These are phyloP conservation scores for Athene noctua DNA, from an alignment of 2,113 vertebrate species.

Conservation along the genomic window DNA sequence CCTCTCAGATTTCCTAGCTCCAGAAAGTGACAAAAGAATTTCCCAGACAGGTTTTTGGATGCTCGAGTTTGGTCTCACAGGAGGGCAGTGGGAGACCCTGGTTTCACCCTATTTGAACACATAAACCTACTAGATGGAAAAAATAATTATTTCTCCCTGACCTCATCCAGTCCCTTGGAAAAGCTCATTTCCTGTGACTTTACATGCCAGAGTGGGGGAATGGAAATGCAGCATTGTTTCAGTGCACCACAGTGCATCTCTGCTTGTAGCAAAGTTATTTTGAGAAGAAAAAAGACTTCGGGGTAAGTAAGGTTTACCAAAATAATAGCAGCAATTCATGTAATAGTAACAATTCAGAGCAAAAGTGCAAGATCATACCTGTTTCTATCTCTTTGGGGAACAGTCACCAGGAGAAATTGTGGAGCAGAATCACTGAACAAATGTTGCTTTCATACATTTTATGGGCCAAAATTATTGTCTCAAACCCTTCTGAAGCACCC, in stretches of 20 bases:
- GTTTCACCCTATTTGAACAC: neutral
- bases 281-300: neutral
- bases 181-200: neutral
- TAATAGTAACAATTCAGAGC: neutral
- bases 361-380: neutral
- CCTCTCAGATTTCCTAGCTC: neutral
- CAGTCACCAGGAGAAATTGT: neutral
- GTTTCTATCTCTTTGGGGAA: neutral
- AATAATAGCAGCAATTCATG: neutral
- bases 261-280: neutral
- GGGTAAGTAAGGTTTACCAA: neutral
- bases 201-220: neutral
- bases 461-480: neutral
- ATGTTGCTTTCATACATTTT: neutral
- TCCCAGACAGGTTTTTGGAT: neutral
- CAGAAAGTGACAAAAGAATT: neutral
- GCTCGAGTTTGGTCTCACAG: neutral
- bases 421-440: neutral
- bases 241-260: neutral
- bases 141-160: neutral
- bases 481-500: neutral
- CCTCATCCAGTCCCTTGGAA: neutral
- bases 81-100: rapidly evolving
- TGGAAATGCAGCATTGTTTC: neutral
- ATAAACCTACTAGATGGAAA: neutral